A percentile compares a stretch with the other conserved stretches of the same genome.
phyloP scores from a whole-genome alignment of 2,888 invertebrate genomes.

The Cosmia trapezina region DNA sequence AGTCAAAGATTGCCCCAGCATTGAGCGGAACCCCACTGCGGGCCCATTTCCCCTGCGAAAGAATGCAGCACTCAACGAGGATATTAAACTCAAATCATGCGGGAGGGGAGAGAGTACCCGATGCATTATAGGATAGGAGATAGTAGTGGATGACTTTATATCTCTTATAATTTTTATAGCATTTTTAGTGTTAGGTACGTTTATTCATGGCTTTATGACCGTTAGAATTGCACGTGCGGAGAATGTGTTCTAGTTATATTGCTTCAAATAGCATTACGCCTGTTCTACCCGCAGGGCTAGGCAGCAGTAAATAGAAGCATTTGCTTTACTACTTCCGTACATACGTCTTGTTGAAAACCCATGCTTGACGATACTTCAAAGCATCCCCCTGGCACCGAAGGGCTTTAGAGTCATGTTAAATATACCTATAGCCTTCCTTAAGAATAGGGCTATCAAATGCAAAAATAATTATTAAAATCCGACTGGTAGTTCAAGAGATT shows the following conservation, averaged over 20 bases:
- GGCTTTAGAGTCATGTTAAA: too few species aligned
- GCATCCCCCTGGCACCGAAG: too few species aligned
- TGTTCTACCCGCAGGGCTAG: too few species aligned
- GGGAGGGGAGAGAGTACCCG: slow-evolving; percentile 68
- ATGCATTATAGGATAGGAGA: slow-evolving; percentile 50
- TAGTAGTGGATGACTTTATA: slow-evolving; percentile 7
- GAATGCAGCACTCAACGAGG: slow-evolving; percentile 86
- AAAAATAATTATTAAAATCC: too few species aligned
- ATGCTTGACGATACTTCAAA: too few species aligned
- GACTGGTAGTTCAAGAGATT: too few species aligned
- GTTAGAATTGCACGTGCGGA: background rate
- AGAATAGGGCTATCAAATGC: too few species aligned
- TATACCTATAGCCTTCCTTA: too few species aligned
- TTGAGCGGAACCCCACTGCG: slow-evolving; percentile 46
- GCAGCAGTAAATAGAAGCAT: too few species aligned
- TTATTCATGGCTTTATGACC: background rate
- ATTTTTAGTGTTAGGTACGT: slow-evolving; percentile 10
- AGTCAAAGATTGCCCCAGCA: slow-evolving; percentile 40
- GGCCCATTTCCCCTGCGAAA: slow-evolving; percentile 79
- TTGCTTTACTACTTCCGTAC: background rate
- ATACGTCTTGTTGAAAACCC: too few species aligned
- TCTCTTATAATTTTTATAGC: background rate
- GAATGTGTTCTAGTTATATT: background rate
- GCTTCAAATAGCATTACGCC: background rate
- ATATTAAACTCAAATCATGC: slow-evolving; percentile 89